A percentile compares a stretch with the other conserved stretches of the same genome.
Conservation (phyloP, 2,888 invertebrate species). For the Chloroclystis v-ata region DNA sequence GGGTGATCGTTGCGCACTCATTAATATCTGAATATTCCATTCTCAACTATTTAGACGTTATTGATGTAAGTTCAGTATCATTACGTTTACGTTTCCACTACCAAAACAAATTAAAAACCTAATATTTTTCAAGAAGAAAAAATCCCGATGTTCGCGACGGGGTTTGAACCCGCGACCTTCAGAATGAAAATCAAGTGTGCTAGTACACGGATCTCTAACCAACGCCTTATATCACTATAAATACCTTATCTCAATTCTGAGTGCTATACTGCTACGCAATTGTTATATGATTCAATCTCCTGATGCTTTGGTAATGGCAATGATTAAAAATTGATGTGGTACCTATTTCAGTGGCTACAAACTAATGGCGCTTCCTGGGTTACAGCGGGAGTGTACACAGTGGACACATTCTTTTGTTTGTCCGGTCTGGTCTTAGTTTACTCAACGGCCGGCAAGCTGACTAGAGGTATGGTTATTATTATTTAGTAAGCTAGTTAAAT, state of each 20-base stretch:
- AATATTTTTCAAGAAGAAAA: too few relatives aligned
- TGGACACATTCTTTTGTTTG: slow-evolving; percentile 80
- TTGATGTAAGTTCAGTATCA: neutral
- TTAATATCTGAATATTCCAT: slow-evolving; percentile 28
- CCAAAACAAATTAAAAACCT: neutral
- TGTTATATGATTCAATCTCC: too few relatives aligned
- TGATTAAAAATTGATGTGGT: too few relatives aligned
- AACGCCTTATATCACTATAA: too few relatives aligned
- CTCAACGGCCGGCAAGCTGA: slow-evolving; percentile 47
- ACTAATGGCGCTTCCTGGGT: slow-evolving; percentile 47
- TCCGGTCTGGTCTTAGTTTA: slow-evolving; percentile 55
- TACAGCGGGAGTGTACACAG: slow-evolving; percentile 64
- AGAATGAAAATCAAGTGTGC: too few relatives aligned
- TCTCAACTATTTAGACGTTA: slow-evolving; percentile 23
- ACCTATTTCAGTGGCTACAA: slow-evolving; percentile 27
- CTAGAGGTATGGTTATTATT: slow-evolving; percentile 42
- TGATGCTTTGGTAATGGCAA: too few relatives aligned
- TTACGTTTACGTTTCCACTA: neutral
- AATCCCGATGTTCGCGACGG: too few relatives aligned
- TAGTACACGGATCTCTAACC: too few relatives aligned
- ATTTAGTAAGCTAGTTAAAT: too few relatives aligned
- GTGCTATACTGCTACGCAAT: too few relatives aligned
- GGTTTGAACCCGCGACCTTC: too few relatives aligned
- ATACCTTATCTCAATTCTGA: too few relatives aligned
- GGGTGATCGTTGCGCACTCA: slow-evolving; percentile 64